Conservation (phyloP, 2,888 invertebrate species). For the Stenodema calcarata region DNA sequence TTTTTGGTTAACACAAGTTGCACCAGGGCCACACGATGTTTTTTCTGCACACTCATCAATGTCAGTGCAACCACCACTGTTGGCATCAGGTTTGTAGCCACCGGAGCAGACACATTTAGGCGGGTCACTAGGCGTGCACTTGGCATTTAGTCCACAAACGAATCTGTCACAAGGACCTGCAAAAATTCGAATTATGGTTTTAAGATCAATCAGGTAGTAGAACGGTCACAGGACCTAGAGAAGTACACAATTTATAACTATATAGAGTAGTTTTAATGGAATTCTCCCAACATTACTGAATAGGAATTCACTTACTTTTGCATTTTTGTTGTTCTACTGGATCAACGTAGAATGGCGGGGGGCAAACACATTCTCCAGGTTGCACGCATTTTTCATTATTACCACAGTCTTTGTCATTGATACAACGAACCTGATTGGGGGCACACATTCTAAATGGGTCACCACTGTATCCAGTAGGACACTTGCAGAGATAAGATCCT, state of each 20-base stretch:
- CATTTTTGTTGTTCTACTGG: constrained; percentile 82
- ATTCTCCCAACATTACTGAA: background rate
- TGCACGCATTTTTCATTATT: constrained; percentile 89
- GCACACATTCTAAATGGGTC: constrained; percentile 82
- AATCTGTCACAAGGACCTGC: constrained; percentile 83
- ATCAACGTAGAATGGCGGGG: constrained; percentile 88
- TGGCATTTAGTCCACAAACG: constrained; percentile 87
- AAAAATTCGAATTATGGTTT: background rate
- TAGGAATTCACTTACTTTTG: constrained; percentile 68
- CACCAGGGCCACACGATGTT: constrained; percentile 83
- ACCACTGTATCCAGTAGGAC: constrained; percentile 81
- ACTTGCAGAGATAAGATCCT: constrained; percentile 81
- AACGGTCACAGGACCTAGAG: background rate
- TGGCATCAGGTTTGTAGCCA: constrained; percentile 85
- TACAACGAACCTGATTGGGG: constrained; percentile 81
- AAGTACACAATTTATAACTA: no score
- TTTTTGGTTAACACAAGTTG: constrained; percentile 84
- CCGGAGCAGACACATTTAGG: constrained; percentile 87
- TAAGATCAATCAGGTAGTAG: background rate
- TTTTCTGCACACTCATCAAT: constrained; percentile 81
- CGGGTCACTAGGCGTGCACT: constrained; percentile 87
- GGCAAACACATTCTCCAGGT: constrained; percentile 89
- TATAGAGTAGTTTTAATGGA: background rate
- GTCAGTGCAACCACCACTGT: constrained; percentile 79
- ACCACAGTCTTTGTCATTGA: constrained; percentile 82